Percentiles rank a stretch among this genome's conserved stretches.
phyloP scores from a whole-genome alignment of 2,797 vertebrate species.

The Molothrus aeneus region DNA sequence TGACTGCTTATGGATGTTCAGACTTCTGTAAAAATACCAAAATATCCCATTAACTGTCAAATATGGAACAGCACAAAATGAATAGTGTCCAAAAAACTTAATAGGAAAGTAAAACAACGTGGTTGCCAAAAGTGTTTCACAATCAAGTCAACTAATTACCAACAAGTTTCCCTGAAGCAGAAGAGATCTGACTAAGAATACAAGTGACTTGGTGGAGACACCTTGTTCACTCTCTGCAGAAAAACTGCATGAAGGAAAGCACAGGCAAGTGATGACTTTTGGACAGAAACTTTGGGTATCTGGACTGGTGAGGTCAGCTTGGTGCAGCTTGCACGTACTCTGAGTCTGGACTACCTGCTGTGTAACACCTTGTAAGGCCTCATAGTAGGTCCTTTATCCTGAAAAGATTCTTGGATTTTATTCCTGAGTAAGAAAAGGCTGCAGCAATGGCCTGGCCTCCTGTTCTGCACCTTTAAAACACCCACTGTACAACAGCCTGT shows the following conservation, averaged over 20 bases:
- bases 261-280: background rate
- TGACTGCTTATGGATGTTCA: background rate
- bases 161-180: background rate
- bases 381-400: background rate
- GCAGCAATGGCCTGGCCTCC: background rate
- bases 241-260: background rate
- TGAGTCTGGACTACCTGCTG: background rate
- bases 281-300: constrained; percentile 10
- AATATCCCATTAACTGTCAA: background rate
- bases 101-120: background rate
- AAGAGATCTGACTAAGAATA: background rate
- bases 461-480: background rate
- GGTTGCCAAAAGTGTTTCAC: background rate
- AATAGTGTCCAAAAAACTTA: background rate
- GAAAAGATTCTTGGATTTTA: constrained; percentile 23
- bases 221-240: background rate
- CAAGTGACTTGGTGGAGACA: background rate
- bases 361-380: background rate
- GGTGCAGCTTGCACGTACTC: background rate
- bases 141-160: background rate
- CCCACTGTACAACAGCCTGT: background rate
- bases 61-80: background rate
- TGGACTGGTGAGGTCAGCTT: background rate
- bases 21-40: background rate
- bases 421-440: background rate